Base-by-base conservation (phyloP, 1,140 invertebrate genomes). In the Colletes gigas region DNA sequence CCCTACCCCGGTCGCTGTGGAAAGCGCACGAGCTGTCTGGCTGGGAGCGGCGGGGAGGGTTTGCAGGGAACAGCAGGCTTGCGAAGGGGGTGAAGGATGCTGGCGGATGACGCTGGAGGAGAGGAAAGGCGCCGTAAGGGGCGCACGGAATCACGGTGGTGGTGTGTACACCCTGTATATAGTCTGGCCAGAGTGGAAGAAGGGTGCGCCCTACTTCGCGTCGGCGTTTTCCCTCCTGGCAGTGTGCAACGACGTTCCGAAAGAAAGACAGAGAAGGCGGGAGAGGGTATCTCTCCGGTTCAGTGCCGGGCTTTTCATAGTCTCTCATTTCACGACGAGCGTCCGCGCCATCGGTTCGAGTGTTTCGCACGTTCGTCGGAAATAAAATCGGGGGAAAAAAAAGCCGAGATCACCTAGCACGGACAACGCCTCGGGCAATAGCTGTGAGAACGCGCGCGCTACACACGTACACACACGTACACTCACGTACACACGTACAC, bases 161-260 rank as follows among this genome's bases (percentile, higher is more conserved):
- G 80, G 78, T 86, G 14, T 74, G 63, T 78, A 78, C 78, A 87
- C 77, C 83, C 87, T 82, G 77, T 78, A 73, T 81, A 83, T 78
- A 86, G 73, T 88, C 83, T 83, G 55, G 80, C 73, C 69, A 57
- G 76, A 88, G 76, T 83, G 89, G 62, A 86, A 85, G 85, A 89
- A 92, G 91, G 91, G 91, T 92, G 91, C 90, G 90, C 88, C 92
- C 91, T 92, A 92, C 90, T 92, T 92, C 83, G 88, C 72, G 83
- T 87, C 83, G 83, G 76, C 81, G 85, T 85, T 88, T 89, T 87
- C 86, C 86, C 86, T 88, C 83, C 82, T 81, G 78, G 78, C 72
- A 68, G 85, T 81, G 74, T 81, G 78, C 66, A 78, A 72, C 79
- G 83, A 59, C 72, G 73, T 60, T 60, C 17, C 69, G 63, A 65